Evolutionary conservation across 2,797 vertebrate species (phyloP).

Genomic region (Pogonophryne albipinna): DNA sequence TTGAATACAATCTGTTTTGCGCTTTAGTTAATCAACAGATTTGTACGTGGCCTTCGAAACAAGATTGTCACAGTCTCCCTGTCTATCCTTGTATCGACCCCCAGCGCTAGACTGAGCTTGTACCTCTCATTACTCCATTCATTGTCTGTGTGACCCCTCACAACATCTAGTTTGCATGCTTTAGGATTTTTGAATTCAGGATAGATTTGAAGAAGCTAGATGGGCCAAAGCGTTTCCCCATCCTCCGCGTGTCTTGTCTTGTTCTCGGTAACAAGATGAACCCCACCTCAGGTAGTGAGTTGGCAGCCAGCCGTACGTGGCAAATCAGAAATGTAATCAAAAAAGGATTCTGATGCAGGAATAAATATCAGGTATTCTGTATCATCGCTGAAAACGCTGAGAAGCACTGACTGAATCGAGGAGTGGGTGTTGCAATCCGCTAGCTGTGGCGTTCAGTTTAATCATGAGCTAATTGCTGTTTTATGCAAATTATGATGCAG

Average conservation of each 20-base stretch:
- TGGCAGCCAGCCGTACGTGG: slow-evolving; percentile 16
- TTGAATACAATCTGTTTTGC: background rate
- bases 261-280: slow-evolving; percentile 47
- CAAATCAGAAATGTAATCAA: slow-evolving; percentile 50
- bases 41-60: slow-evolving; percentile 1
- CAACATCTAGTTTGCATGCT: slow-evolving; percentile 19
- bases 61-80: background rate
- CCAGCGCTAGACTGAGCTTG: background rate
- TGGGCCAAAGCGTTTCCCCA: slow-evolving; percentile 7
- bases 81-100: background rate
- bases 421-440: slow-evolving; percentile 14
- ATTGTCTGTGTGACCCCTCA: slow-evolving; percentile 17
- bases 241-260: slow-evolving; percentile 32
- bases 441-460: slow-evolving; percentile 38
- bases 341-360: slow-evolving; percentile 32
- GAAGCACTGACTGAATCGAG: slow-evolving; percentile 12
- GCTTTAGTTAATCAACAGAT: background rate
- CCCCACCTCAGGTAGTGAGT: slow-evolving; percentile 16
- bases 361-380: slow-evolving; percentile 32
- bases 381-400: slow-evolving; percentile 7
- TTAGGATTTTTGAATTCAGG: background rate
- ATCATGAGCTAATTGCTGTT: slow-evolving; percentile 55
- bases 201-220: background rate
- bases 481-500: slow-evolving; percentile 59
- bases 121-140: slow-evolving; percentile 21